Evolutionary conservation across 2,113 vertebrate species (phyloP), one percentile per base, ranked within the genome.

Genomic region (Corythoichthys haematopterus): DNA sequence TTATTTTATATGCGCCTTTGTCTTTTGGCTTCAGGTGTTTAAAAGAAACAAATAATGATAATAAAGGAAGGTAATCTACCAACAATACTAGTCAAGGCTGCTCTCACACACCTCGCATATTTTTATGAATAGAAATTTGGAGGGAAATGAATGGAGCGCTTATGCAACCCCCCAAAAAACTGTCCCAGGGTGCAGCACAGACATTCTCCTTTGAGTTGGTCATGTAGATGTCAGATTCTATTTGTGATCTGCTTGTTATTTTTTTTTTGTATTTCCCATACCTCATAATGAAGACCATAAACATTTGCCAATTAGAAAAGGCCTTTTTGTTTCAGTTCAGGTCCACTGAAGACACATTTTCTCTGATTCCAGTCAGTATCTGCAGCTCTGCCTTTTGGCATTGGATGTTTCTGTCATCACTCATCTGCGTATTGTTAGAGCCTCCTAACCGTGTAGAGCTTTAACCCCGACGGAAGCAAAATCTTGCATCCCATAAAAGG

Each of bases 121-220:
- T 90, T 88, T 94, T 89, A 90, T 93, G 92, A 88, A 86, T 91
- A 77, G 75, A 80, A 82, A 72, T 62, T 15, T 45, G 69, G 52
- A 73, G 67, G 86, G 93, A 91, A 91, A 93, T 93, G 93, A 92
- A 93, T 92, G 93, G 90, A 92, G 90, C 91, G 92, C 93, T 94
- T 94, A 93, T 93, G 92, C 93, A 94, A 28, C 20, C 20, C 20
- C 20, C 20, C 20, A 43, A 43, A 43, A 43, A 52, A 51, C 15
- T 52, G 7, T 3, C 50, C 16, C n/a, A n/a, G 50, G 50, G 16
- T 52, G 16, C 16, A 1, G n/a, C 50, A 9, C 16, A n/a, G 14
- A 14, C 47, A 14, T 33, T 6, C 13, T 57, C 56, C 12, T 4
- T 57, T 6, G 13, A 4, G 12, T 37, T 58, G 13, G 35, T 15